Evolutionary conservation across 2,113 vertebrate genomes (phyloP), one percentile per base, ranked within the genome.

Genomic region (Atlantisia rogersi): DNA sequence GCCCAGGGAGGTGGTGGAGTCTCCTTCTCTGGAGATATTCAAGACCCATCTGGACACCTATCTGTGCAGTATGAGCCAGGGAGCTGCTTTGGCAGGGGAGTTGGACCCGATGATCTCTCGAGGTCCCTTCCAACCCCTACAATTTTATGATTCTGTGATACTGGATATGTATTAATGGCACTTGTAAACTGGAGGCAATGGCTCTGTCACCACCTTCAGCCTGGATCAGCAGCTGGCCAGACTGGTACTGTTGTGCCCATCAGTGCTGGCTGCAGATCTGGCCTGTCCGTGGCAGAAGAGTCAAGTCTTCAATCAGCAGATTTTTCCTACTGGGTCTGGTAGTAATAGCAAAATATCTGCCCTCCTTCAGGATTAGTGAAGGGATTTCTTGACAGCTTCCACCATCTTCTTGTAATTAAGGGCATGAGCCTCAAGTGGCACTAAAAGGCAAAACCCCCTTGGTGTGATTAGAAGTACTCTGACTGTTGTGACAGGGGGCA

Each of bases 401-500:
- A 10, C 55, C 44, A 9, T 50, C 11, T 13, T 15, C 74, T n/a
- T 56, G 21, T 70, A 92, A 71, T 52, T 37, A 91, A 29, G 32
- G 52, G 19, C 31, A 19, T 37, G 12, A 90, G 35, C 26, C 35
- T 64, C 73, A 70, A 60, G 20, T 56, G 42, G 52, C 58, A 56
- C 44, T 29, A 79, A 75, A 78, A 76, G 44, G 35, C 24, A 84
- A 58, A 71, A 59, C 15, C 55, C 10, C 12, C 29, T 31, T 50
- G 48, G 50, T 64, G 44, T 76, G n/a, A 22, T 2, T 71, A 29
- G 71, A 88, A 39, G 42, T 69, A 4, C 70, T 80, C 28, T 70
- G 68, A 20, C n/a, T 26, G 46, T 1, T 0, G 0, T 58, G 31
- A 67, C 1, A 6, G 28, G 12, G 39, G 48, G 37, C 37, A 28